phyloP scores from a whole-genome alignment of 1,140 invertebrate genomes.

The Drosophila elegans region DNA sequence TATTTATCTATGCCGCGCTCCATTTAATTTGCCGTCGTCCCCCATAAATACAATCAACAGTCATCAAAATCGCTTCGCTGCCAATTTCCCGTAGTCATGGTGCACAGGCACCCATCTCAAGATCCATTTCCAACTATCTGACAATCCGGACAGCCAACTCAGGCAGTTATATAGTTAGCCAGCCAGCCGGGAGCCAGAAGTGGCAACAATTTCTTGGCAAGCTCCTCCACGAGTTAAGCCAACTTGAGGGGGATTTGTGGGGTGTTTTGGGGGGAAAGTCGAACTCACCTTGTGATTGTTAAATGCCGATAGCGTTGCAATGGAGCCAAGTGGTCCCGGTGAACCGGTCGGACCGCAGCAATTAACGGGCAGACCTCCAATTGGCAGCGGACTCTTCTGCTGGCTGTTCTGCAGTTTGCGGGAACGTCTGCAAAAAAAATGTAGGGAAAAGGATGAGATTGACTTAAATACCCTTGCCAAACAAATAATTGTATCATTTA shows the following conservation, averaged over 20 bases:
- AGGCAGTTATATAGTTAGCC: slow-evolving; percentile 10
- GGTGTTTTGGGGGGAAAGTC: background rate
- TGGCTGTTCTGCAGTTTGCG: slow-evolving; percentile 91
- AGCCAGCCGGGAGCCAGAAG: slow-evolving; percentile 28
- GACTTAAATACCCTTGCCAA: slow-evolving; percentile 15
- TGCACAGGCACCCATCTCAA: background rate
- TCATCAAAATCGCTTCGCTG: slow-evolving; percentile 75
- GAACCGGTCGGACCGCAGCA: slow-evolving; percentile 92
- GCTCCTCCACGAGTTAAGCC: slow-evolving; percentile 9
- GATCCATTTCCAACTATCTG: slow-evolving; percentile 8
- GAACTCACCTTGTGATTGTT: slow-evolving; percentile 89
- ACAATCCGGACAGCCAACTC: slow-evolving; percentile 5
- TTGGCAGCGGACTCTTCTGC: slow-evolving; percentile 89
- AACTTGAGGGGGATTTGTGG: background rate
- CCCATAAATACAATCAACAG: slow-evolving; percentile 59
- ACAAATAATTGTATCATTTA: slow-evolving; percentile 13
- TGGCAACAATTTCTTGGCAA: slow-evolving; percentile 58
- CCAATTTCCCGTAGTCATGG: slow-evolving; percentile 55
- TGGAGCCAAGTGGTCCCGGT: slow-evolving; percentile 92
- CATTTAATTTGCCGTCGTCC: slow-evolving; percentile 57
- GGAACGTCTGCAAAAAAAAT: slow-evolving; percentile 86
- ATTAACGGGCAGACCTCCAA: slow-evolving; percentile 89
- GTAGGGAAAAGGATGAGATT: slow-evolving; percentile 3
- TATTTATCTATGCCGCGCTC: slow-evolving; percentile 16
- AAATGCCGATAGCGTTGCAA: slow-evolving; percentile 92